Evolutionary conservation across 2,113 vertebrate species (phyloP).

Genomic region (Mystacornis crossleyi): DNA sequence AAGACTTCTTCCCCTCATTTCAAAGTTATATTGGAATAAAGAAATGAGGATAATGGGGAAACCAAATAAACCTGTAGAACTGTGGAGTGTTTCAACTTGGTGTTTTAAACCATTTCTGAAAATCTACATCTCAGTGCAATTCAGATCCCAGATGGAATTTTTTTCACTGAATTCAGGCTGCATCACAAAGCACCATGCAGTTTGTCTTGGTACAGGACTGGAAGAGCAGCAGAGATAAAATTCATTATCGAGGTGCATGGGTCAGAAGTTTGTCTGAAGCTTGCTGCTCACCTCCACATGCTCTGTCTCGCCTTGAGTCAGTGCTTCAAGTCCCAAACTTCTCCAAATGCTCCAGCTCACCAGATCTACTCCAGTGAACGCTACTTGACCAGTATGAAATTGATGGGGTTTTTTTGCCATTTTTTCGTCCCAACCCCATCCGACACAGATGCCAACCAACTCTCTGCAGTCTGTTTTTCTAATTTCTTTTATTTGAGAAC

Average conservation of each 20-base stretch:
- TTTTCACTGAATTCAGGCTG: neutral
- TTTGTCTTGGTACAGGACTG: neutral
- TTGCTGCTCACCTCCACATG: neutral
- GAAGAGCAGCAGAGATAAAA: neutral
- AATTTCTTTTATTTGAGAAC: slow-evolving; percentile 10
- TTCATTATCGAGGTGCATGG: neutral
- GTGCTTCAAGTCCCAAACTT: slow-evolving; percentile 13
- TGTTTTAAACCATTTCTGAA: slow-evolving; percentile 45
- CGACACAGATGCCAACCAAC: neutral
- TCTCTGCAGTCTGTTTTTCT: neutral
- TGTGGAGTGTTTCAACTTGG: neutral
- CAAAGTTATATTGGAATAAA: slow-evolving; percentile 42
- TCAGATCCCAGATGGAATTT: slow-evolving; percentile 20
- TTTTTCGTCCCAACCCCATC: neutral
- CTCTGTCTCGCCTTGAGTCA: slow-evolving; percentile 26
- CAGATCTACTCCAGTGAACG: neutral
- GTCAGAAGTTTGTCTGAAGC: slow-evolving; percentile 24
- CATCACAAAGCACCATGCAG: neutral
- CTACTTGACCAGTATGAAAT: neutral
- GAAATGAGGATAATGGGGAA: slow-evolving; percentile 46
- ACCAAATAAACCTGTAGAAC: slow-evolving; percentile 34
- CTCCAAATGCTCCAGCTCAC: slow-evolving; percentile 36
- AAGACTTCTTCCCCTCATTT: slow-evolving; percentile 66
- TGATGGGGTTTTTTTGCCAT: neutral
- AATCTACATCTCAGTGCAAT: slow-evolving; percentile 33